These are phyloP conservation scores for Hapalemur alaotrensis DNA, from an alignment of 2,797 vertebrate genomes.

Conservation along the genomic window DNA sequence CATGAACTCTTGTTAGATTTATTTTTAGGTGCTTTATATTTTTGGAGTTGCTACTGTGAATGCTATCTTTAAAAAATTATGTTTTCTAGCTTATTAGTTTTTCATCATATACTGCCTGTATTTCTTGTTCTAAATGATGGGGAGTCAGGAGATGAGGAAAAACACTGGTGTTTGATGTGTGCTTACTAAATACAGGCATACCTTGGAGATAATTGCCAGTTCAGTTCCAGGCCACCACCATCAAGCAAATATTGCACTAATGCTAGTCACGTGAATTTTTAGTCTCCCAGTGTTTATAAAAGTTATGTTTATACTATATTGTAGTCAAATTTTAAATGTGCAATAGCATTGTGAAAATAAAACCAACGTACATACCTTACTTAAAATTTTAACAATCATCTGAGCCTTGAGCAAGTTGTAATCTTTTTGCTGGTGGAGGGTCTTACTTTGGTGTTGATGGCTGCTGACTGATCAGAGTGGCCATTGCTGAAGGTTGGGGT, in stretches of 20 bases:
- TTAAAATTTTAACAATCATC: not conserved
- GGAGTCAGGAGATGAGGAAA: not conserved
- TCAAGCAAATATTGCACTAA: not conserved
- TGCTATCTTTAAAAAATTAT: not conserved
- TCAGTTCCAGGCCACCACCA: not conserved
- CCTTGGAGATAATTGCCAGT: not conserved
- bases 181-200: not conserved
- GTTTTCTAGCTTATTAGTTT: slow-evolving; percentile 3
- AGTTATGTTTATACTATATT: not conserved
- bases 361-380: not conserved
- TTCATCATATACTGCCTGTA: not conserved
- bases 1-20: not conserved
- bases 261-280: not conserved
- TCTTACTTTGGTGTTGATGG: not conserved
- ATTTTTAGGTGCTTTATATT: not conserved
- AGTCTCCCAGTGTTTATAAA: not conserved
- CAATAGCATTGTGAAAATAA: not conserved
- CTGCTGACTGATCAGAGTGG: not conserved
- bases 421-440: not conserved
- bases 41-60: slow-evolving; percentile 4
- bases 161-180: not conserved
- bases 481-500: not conserved
- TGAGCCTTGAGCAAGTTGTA: not conserved
- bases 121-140: not conserved
- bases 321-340: not conserved